Conservation (phyloP, 2,113 vertebrate species). For the Oceanodroma tethys region DNA sequence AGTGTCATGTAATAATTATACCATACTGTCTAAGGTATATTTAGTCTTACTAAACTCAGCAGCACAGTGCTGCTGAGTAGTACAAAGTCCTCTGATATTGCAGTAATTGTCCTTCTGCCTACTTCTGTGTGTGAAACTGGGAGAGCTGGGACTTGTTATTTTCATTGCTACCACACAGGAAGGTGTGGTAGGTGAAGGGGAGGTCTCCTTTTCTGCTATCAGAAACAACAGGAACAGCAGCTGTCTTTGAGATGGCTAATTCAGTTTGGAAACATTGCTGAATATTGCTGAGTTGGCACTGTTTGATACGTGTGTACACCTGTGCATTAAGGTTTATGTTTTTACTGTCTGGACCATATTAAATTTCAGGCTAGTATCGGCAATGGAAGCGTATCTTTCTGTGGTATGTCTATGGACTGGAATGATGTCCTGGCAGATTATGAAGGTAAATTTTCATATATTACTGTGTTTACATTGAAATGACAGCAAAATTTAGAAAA, state of each 20-base stretch:
- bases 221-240: neutral
- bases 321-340: neutral
- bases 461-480: neutral
- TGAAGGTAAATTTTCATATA: slow-evolving; percentile 79
- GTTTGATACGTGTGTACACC: neutral
- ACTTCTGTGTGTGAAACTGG: neutral
- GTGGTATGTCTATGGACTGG: slow-evolving; percentile 90
- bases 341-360: neutral
- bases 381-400: slow-evolving; percentile 80
- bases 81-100: neutral
- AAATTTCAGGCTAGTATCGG: slow-evolving; percentile 81
- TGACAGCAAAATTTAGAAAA: neutral
- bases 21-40: neutral
- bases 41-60: neutral
- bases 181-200: neutral
- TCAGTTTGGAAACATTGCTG: neutral
- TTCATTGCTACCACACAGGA: neutral
- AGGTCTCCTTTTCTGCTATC: neutral
- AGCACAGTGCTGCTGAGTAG: neutral
- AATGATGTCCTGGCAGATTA: slow-evolving; percentile 96
- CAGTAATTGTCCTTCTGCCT: neutral
- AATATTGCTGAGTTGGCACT: neutral
- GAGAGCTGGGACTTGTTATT: neutral
- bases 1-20: no score
- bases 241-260: neutral